A percentile compares a stretch with the other conserved stretches of the same genome.
phyloP scores from a whole-genome alignment of 2,888 invertebrate species.

The Pterobdella sp. region DNA sequence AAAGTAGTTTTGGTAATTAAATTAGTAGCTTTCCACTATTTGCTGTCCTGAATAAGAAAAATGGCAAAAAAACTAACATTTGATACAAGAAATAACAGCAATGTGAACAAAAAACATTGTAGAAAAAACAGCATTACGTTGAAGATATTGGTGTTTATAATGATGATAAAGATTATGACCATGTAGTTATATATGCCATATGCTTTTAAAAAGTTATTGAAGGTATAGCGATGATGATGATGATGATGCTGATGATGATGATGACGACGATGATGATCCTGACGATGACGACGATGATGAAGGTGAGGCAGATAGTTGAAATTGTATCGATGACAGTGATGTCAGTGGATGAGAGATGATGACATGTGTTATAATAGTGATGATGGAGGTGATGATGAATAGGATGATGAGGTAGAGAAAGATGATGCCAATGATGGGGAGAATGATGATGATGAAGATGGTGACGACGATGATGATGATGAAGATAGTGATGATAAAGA shows the following conservation, averaged over 20 bases:
- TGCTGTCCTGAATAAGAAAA: no score
- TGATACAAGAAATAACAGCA: no score
- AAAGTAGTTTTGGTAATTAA: no score
- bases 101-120: no score
- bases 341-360: not conserved
- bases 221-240: constrained; percentile 6
- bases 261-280: constrained; percentile 13
- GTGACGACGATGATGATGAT: not conserved
- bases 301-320: not conserved
- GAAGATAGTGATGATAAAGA: not conserved
- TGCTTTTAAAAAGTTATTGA: not conserved
- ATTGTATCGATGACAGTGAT: no score
- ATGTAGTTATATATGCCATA: not conserved
- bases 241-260: constrained; percentile 6
- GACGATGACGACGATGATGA: constrained; percentile 16
- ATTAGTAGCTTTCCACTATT: no score
- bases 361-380: not conserved
- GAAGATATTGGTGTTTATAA: not conserved
- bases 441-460: not conserved
- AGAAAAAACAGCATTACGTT: no score
- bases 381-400: not conserved
- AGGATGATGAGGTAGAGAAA: not conserved
- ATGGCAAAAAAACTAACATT: no score
- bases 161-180: not conserved
- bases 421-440: not conserved